phyloP scores from a whole-genome alignment of 2,888 invertebrate genomes.

The Margaritifera margaritifera region DNA sequence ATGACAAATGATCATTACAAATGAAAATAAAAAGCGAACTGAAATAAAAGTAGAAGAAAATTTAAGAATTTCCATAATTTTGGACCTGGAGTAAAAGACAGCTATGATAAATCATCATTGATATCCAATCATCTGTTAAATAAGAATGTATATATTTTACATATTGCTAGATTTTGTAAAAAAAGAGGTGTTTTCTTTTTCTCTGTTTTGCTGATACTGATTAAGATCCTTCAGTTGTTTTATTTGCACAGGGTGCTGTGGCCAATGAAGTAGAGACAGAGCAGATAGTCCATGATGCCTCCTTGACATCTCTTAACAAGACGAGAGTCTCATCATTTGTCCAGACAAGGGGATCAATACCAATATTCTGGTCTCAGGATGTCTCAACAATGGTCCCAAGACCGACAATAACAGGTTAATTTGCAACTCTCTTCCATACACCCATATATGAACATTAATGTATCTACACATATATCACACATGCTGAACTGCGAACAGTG shows the following conservation, averaged over 20 bases:
- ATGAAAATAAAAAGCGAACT: too few species aligned
- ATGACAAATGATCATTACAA: too few species aligned
- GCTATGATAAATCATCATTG: too few species aligned
- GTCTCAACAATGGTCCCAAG: slow-evolving; percentile 95
- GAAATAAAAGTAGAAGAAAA: too few species aligned
- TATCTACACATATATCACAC: too few species aligned
- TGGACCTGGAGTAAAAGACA: too few species aligned
- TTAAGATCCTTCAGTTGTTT: not conserved
- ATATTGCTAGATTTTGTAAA: too few species aligned
- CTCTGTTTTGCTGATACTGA: not conserved
- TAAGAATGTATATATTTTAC: too few species aligned
- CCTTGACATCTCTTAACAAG: slow-evolving; percentile 72
- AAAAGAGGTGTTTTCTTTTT: too few species aligned
- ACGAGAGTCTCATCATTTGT: slow-evolving; percentile 92
- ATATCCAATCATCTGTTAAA: too few species aligned
- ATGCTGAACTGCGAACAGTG: too few species aligned
- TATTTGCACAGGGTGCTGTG: slow-evolving; percentile 83
- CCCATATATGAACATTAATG: not conserved
- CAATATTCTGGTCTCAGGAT: slow-evolving; percentile 97
- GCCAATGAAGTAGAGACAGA: slow-evolving; percentile 99
- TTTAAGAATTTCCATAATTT: too few species aligned
- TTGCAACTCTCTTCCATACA: not conserved
- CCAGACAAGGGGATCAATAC: slow-evolving; percentile 97
- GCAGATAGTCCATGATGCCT: slow-evolving; percentile 89
- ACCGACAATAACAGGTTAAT: slow-evolving; percentile 84